Base-by-base conservation (phyloP, 53 echinoderm and acorn worm species). In the Luidia sarsii region DNA sequence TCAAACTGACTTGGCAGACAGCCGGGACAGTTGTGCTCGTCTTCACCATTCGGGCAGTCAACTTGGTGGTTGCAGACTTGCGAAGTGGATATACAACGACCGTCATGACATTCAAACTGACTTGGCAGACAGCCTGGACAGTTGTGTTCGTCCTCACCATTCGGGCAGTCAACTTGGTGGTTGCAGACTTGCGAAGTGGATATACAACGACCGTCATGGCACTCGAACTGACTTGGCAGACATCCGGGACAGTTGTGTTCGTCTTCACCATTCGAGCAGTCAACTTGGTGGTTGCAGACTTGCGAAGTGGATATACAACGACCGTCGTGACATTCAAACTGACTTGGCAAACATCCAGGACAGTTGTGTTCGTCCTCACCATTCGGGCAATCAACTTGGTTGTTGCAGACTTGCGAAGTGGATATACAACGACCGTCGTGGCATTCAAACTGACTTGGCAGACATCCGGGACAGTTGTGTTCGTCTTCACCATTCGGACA, bases 401-500 rank as follows among this genome's bases (percentile, higher is more conserved):
- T 39, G 36, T 86, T 67, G 51, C 86, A 86, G 7, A 68, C 30
- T 27, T 69, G 68, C 5, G 60, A 33, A 3, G 69, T 45, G 2
- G 57, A 38, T 3, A 86, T 79, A 49, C 86, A 86, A 25, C 61
- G 68, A 1, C 48, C 48, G 22, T 71, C 53, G 10, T 33, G 51
- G 53, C 71, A 71, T 18, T 16, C 14, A 39, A 75, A 75, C 31
- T 60, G 24, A 29, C 62, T 48, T 14, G 14, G 11, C 8, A 63
- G 15, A 23, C 81, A 65, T 8, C 36, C 8, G 0, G 1, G 24
- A 19, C 68, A 82, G 39, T 67, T 49, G 0, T 3, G 3, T 22
- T 83, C 83, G 18, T 83, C 83, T 57, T 83, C 83, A 18, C 83
- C 83, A 28, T 29, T 15, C 0, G 57, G 8, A 16, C 83, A 83